Conservation (phyloP, 2,113 vertebrate species). For the Gobius niger region DNA sequence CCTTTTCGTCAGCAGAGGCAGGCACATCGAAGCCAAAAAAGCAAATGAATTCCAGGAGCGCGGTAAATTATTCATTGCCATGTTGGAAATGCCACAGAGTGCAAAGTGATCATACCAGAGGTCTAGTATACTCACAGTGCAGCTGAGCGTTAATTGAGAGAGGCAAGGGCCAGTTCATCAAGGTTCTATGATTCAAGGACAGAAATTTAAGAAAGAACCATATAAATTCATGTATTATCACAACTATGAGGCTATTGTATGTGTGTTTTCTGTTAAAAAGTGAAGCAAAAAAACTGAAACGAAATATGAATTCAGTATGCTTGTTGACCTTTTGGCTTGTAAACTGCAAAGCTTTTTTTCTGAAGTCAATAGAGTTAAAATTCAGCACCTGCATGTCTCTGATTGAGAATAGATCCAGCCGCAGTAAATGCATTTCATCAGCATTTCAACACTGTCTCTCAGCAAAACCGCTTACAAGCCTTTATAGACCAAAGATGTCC, state of each 20-base stretch:
- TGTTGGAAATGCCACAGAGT: slow-evolving; percentile 52
- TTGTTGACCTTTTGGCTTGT: background rate
- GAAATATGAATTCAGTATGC: background rate
- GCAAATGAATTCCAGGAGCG: slow-evolving; percentile 48
- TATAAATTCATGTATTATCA: background rate
- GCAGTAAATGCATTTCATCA: background rate
- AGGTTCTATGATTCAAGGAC: background rate
- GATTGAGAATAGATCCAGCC: background rate
- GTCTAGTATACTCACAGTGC: slow-evolving; percentile 26
- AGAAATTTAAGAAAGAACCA: background rate
- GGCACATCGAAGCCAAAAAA: slow-evolving; percentile 40
- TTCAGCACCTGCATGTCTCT: background rate
- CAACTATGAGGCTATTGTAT: background rate
- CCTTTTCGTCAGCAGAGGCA: slow-evolving; percentile 40
- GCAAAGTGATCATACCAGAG: slow-evolving; percentile 39
- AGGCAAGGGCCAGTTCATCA: slow-evolving; percentile 9
- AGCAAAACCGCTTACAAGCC: background rate
- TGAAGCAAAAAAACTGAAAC: background rate
- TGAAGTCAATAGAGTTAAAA: background rate
- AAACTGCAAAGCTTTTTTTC: background rate
- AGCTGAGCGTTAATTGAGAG: slow-evolving; percentile 23
- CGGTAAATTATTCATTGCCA: slow-evolving; percentile 61
- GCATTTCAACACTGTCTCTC: background rate
- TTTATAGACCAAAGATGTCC: background rate
- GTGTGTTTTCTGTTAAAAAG: background rate